Base-by-base conservation (phyloP, 2,797 vertebrate genomes). In the Peromyscus nudipes region DNA sequence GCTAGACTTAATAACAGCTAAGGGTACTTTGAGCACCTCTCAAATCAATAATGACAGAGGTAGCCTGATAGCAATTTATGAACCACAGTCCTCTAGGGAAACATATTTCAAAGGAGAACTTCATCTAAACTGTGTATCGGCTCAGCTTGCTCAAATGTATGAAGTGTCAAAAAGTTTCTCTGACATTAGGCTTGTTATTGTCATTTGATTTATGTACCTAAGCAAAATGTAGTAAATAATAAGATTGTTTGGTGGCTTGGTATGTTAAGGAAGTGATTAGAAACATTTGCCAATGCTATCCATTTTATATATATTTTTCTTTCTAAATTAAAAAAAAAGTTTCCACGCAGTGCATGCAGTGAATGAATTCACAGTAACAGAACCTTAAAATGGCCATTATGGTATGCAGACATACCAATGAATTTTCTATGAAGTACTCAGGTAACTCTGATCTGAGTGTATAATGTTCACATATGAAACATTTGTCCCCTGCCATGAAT, bases 111-210 rank as follows among this genome's bases (percentile, higher is more conserved):
- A 98, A 95, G 94, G 93, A 98, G 98, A 98, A 98, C 98, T 98
- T 99, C 97, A 98, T 98, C 97, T 98, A 98, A 98, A 98, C 98
- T 98, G 98, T 99, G 98, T 99, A 98, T 98, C 95, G 62, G 97
- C 98, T 98, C 98, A 98, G 98, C 98, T 98, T 96, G 96, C 98
- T 98, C 98, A 98, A 97, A 99, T 97, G 97, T 97, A 99, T 98
- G 98, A 98, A 98, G 98, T 98, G 98, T 98, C 97, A 98, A 98
- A 98, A 98, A 93, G 95, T 97, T 98, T 98, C 98, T 98, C 97
- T 98, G 98, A 98, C 98, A 88, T 98, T 97, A 98, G 91, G 95
- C 98, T 98, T 98, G 96, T 98, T 98, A 98, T 97, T 98, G 97
- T 98, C 97, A 97, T 98, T 97, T 98, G 98, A 98, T 99, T 98